phyloP scores from a whole-genome alignment of 2,797 vertebrate species.

The Arvicola amphibius region DNA sequence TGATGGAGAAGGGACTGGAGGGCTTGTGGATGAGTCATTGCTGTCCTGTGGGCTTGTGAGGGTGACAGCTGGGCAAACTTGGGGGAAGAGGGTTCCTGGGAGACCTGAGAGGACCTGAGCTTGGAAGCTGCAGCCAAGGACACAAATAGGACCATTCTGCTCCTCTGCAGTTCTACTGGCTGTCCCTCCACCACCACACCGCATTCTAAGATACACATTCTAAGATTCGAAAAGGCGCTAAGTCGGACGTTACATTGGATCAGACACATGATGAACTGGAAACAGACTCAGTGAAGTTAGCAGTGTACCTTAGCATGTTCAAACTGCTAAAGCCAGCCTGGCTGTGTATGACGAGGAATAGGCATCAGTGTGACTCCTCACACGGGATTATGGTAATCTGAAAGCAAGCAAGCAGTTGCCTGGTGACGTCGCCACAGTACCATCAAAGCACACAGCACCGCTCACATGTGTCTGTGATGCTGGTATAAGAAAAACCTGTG shows the following conservation, averaged over 20 bases:
- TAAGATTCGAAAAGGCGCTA: not conserved
- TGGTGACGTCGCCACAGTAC: not conserved
- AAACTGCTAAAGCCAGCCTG: not conserved
- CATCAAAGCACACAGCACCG: not conserved
- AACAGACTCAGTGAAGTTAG: not conserved
- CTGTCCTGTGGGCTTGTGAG: too few species aligned
- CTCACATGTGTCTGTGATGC: not conserved
- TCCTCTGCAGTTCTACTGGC: not conserved
- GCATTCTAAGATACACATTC: not conserved
- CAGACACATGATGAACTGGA: not conserved
- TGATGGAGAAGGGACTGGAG: not conserved
- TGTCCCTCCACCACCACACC: not conserved
- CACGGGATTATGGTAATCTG: not conserved
- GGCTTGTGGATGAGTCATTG: not conserved
- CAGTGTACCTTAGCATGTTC: not conserved
- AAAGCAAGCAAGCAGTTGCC: too few species aligned
- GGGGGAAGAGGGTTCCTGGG: not conserved
- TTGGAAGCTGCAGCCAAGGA: not conserved
- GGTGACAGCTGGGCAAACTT: not conserved
- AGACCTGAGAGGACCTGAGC: not conserved
- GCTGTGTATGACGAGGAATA: not conserved
- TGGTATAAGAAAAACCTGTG: not conserved
- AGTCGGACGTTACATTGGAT: not conserved
- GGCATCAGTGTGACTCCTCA: not conserved
- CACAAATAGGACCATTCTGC: too few species aligned